These are phyloP conservation scores for Porites divaricata DNA, from an alignment of 92 coral and sea anemone species.

Conservation along the genomic window DNA sequence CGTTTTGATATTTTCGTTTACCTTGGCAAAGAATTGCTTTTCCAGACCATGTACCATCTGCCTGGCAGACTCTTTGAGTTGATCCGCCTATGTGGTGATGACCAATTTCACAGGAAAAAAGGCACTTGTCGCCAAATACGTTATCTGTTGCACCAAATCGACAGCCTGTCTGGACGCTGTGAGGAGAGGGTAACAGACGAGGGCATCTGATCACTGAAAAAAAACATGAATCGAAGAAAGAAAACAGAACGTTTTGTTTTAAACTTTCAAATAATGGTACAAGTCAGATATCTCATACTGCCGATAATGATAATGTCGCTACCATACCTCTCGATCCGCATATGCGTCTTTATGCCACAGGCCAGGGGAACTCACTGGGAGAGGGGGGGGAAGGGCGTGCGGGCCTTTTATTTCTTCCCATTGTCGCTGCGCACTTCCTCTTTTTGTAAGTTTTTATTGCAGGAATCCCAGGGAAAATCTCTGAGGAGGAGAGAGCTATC, in stretches of 20 bases:
- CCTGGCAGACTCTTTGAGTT: constrained; percentile 52
- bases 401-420: no score
- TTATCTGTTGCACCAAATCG: constrained; percentile 10
- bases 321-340: no score
- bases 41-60: constrained; percentile 63
- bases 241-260: no score
- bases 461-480: no score
- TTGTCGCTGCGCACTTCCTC: no score
- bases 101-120: constrained; percentile 52
- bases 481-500: no score
- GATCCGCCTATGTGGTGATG: constrained; percentile 52
- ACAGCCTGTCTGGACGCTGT: constrained; percentile 46
- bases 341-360: no score
- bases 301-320: no score
- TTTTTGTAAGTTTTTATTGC: no score
- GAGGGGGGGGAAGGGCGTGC: no score
- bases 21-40: constrained; percentile 52
- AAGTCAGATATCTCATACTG: no score
- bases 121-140: constrained; percentile 66
- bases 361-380: no score
- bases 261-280: neutral
- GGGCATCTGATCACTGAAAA: constrained; percentile 40
- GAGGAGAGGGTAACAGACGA: neutral
- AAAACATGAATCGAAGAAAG: neutral
- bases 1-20: neutral